A percentile compares a stretch with the other conserved stretches of the same genome.
Evolutionary conservation across 2,888 invertebrate species (phyloP).

Genomic region (Urechis unicinctus): DNA sequence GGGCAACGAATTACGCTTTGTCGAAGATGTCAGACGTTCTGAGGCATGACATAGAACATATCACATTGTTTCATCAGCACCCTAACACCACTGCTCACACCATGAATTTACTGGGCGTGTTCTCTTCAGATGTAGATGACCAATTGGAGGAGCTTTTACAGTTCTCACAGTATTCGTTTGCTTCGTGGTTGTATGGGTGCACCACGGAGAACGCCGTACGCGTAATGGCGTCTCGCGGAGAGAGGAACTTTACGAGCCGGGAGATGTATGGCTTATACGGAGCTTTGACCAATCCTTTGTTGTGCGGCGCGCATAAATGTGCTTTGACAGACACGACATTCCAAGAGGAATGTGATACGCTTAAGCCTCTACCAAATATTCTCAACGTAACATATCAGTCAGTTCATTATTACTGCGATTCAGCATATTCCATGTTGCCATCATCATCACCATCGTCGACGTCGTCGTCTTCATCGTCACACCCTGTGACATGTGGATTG

Average conservation of each 20-base stretch:
- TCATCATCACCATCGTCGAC: no score
- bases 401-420: no score
- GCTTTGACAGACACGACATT: no score
- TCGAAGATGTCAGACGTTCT: neutral
- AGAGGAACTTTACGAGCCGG: slow-evolving; percentile 5
- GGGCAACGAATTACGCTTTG: slow-evolving; percentile 7
- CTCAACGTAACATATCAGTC: no score
- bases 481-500: no score
- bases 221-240: slow-evolving; percentile 1
- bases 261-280: slow-evolving; percentile 15
- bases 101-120: neutral
- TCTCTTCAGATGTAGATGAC: neutral
- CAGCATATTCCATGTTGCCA: no score
- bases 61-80: neutral
- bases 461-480: no score
- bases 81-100: neutral
- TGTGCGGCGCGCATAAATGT: no score
- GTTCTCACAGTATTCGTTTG: slow-evolving; percentile 8
- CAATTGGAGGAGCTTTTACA: neutral
- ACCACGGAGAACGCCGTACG: slow-evolving; percentile 4
- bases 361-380: no score
- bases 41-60: neutral
- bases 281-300: slow-evolving; percentile 1
- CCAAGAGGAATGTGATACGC: no score
- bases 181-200: slow-evolving; percentile 3